Evolutionary conservation across 2,113 vertebrate species (phyloP).

Genomic region (Megaceryle maxima): DNA sequence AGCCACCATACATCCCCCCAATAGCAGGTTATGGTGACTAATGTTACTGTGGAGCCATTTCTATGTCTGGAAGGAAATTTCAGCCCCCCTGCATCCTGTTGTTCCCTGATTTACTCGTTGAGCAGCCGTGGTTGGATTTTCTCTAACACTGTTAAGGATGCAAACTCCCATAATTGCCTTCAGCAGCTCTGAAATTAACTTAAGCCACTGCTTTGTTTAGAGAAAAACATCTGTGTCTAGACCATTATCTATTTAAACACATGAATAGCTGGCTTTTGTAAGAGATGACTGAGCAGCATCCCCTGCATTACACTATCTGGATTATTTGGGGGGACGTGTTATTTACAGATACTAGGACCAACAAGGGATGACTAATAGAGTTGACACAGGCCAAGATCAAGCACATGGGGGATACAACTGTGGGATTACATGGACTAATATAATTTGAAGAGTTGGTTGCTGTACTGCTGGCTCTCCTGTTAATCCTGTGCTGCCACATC

Average conservation of each 20-base stretch:
- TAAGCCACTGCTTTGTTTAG: slow-evolving; percentile 1
- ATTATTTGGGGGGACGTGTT: accelerated
- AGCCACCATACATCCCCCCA: neutral
- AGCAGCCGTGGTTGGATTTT: neutral
- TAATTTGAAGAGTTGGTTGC: neutral
- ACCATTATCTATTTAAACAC: slow-evolving; percentile 8
- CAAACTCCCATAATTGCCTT: neutral
- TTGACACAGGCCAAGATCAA: neutral
- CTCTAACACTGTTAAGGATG: neutral
- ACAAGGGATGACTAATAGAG: neutral
- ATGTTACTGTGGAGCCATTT: neutral
- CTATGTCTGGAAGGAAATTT: neutral
- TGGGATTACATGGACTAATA: neutral
- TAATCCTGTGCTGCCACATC: neutral
- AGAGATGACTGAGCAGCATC: neutral
- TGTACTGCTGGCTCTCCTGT: neutral
- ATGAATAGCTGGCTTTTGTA: neutral
- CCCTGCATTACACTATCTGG: neutral
- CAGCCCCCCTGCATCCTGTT: neutral
- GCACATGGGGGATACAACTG: neutral
- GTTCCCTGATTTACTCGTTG: neutral
- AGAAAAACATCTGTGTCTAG: slow-evolving; percentile 1
- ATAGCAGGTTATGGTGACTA: neutral
- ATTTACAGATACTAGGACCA: neutral
- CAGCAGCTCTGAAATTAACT: slow-evolving; percentile 48